Evolutionary conservation across 2,113 vertebrate genomes (phyloP), one percentile per base, ranked within the genome.

Genomic region (Pollachius pollachius): DNA sequence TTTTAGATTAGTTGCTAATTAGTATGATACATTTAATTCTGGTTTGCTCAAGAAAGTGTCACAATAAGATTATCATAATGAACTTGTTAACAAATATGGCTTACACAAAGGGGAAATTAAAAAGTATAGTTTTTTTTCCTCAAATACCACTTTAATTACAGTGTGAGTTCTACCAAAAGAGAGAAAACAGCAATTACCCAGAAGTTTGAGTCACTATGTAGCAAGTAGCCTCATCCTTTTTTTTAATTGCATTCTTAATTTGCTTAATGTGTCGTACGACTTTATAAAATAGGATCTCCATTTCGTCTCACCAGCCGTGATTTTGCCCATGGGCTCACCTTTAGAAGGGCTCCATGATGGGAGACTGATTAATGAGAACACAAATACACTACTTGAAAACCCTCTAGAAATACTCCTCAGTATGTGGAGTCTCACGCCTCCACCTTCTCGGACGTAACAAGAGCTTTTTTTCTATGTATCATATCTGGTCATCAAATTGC

Each of bases 401-500:
- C 83, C 78, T 67, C 77, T 65, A 65, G 68, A 77, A 54, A 78
- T 57, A 76, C 84, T 84, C 77, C 60, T 57, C 15, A 69, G 73
- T 71, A 74, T 69, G 21, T 63, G 70, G 64, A 48, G 64, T 76
- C 77, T 87, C 80, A 86, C 84, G 75, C 19, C 11, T 34, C 41
- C 8, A 48, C 41, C 41, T 64, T 62, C 70, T 15, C 69, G 80
- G 81, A 5, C 69, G 78, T 85, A 88, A 87, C 78, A 83, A 84
- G 73, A 75, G 80, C 77, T 34, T 34, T 34, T 34, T 82, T 79
- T 76, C 74, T 41, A 70, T 72, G 48, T 79, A 64, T 75, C 74
- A 77, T 71, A 77, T 84, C 76, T 84, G 81, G 89, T 90, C 88
- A 87, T 81, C 74, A 81, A 85, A 85, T 72, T 70, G 83, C 65